Evolutionary conservation across 2,888 invertebrate genomes (phyloP), one percentile per base, ranked within the genome.

Genomic region (Noctuana brunneofusca): DNA sequence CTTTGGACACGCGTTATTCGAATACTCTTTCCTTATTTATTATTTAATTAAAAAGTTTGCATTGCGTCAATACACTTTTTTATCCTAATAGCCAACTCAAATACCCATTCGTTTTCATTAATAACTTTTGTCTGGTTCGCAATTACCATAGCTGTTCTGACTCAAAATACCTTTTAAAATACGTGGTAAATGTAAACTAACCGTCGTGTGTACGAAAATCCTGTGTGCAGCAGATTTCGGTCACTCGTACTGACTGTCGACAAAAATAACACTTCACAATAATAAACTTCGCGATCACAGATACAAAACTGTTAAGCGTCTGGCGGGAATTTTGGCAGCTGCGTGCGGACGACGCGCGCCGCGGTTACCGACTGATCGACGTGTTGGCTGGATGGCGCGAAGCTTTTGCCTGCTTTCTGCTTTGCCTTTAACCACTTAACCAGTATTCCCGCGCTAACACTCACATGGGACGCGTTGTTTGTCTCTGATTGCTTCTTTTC

Each of bases 331-430:
- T 59, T 69, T 64, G 62, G 63, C 69, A 55, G 48, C 24, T 46
- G 69, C 73, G 71, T 78, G 76, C 76, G 74, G 67, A 67, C 77
- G 66, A 65, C 75, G 66, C 75, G 71, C 74, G 73, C 68, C 78
- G 75, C 81, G 74, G 71, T 65, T 75, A 79, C 79, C 76, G 60
- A 60, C 87, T 86, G 87, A 65, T 69, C 72, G 57, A 63, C 53
- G 32, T 60, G 48, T n/a, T n/a, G 41, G 41, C 41, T 16, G 41
- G 16, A 64, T 58, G 46, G 53, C 64, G 53, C 57, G 57, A 35
- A 62, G 57, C 72, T 68, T 58, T 71, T 76, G 76, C 54, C 63
- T 64, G 22, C 22, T 22, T 35, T 27, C 8, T 18, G 11, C 16
- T 41, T 41, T 2, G 2, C 20, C 4, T 20, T 16, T 43, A 5